These are phyloP conservation scores for Motacilla alba DNA, from an alignment of 2,113 vertebrate species.

Conservation along the genomic window DNA sequence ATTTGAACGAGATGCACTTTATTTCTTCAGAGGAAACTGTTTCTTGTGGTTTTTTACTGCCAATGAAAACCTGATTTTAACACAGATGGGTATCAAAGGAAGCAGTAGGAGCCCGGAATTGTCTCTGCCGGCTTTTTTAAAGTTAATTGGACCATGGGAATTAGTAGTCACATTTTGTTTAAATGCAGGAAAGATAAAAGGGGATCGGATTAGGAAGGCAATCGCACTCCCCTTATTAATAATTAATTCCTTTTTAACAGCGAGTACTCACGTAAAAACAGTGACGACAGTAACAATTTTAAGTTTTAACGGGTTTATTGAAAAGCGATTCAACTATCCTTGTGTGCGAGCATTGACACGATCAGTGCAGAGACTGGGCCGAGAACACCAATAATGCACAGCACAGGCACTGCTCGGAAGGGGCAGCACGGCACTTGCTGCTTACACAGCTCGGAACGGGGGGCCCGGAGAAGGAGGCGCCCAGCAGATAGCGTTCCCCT, in stretches of 20 bases:
- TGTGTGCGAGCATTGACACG: not conserved
- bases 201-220: not conserved
- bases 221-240: not conserved
- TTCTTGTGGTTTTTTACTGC: not conserved
- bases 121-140: not conserved
- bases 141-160: not conserved
- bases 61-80: not conserved
- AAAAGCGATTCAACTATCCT: no score
- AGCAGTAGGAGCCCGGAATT: not conserved
- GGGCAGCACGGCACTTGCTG: fast-evolving
- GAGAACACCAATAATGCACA: fast-evolving
- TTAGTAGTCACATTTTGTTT: not conserved
- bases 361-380: fast-evolving
- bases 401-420: fast-evolving
- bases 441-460: not conserved
- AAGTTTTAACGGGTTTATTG: not conserved
- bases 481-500: not conserved
- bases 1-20: not conserved
- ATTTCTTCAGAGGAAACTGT: not conserved
- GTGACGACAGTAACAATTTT: not conserved
- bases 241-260: not conserved
- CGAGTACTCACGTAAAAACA: not conserved
- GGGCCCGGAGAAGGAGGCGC: no score
- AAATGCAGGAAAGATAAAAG: not conserved
- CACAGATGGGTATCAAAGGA: fast-evolving